Evolutionary conservation across 2,797 vertebrate species (phyloP).

Genomic region (Hybognathus amarus): DNA sequence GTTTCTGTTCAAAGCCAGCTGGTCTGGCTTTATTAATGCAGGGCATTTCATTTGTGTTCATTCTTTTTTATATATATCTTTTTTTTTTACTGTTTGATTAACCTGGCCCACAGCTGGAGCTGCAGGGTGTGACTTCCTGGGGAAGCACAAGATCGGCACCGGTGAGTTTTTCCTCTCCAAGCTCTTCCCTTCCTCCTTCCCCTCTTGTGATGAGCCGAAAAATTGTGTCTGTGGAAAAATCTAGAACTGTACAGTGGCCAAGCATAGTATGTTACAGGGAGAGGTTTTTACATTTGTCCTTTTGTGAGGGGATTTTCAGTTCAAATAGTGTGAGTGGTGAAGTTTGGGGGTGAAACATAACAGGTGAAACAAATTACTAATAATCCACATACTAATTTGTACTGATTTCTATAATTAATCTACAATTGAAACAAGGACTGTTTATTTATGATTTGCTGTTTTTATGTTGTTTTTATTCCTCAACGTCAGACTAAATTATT

Average conservation of each 20-base stretch:
- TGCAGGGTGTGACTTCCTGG: constrained; percentile 94
- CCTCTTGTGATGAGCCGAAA: constrained; percentile 47
- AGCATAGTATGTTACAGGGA: not conserved
- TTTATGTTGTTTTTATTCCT: constrained; percentile 42
- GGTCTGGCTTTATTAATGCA: constrained; percentile 98
- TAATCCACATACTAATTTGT: not conserved
- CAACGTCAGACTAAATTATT: constrained; percentile 54
- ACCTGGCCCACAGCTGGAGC: constrained; percentile 91
- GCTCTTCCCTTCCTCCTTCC: constrained; percentile 63
- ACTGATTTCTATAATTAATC: not conserved
- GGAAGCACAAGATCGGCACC: constrained; percentile 87
- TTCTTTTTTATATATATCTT: not conserved
- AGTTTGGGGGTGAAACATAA: not conserved
- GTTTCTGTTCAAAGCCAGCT: constrained; percentile 99
- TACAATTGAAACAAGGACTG: not conserved
- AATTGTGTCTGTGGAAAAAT: constrained; percentile 55
- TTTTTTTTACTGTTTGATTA: constrained; percentile 75
- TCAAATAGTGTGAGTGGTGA: not conserved
- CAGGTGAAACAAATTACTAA: not conserved
- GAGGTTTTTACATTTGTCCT: not conserved
- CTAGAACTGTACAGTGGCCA: constrained; percentile 26
- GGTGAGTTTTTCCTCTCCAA: constrained; percentile 86
- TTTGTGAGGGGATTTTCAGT: not conserved
- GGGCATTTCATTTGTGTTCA: constrained; percentile 74
- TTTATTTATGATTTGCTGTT: constrained; percentile 49